These are phyloP conservation scores for Caenorhabditis wallacei DNA, from an alignment of 2,888 invertebrate genomes.

Conservation along the genomic window DNA sequence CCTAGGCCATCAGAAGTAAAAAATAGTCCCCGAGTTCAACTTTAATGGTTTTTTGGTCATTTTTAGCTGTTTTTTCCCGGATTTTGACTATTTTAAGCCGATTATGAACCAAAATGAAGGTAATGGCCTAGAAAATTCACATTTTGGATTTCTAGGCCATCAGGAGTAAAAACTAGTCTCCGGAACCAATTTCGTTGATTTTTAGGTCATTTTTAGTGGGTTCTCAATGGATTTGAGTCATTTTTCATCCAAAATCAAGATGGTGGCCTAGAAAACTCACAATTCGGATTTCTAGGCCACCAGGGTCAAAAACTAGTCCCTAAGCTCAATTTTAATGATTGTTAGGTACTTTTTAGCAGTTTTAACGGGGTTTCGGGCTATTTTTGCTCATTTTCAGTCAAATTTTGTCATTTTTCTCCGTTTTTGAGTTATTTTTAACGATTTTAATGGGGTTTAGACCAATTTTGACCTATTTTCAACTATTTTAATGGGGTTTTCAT, in stretches of 20 bases:
- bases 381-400: conserved; percentile 7
- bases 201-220: no score
- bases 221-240: no score
- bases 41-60: no score
- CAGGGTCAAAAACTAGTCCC: not conserved
- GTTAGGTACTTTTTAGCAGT: not conserved
- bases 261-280: not conserved
- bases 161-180: not conserved
- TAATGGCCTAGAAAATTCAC: not conserved
- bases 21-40: no score
- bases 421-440: no score
- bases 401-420: no score
- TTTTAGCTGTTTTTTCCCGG: no score
- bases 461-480: not conserved
- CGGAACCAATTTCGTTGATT: not conserved
- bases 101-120: no score
- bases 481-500: not conserved
- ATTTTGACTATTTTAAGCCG: no score
- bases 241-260: not conserved
- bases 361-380: not conserved
- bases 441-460: no score
- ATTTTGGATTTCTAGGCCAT: no score
- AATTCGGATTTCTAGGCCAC: not conserved
- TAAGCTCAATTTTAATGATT: not conserved
- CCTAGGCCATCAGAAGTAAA: no score